phyloP scores from a whole-genome alignment of 2,113 vertebrate genomes.

The Tauraco erythrolophus region DNA sequence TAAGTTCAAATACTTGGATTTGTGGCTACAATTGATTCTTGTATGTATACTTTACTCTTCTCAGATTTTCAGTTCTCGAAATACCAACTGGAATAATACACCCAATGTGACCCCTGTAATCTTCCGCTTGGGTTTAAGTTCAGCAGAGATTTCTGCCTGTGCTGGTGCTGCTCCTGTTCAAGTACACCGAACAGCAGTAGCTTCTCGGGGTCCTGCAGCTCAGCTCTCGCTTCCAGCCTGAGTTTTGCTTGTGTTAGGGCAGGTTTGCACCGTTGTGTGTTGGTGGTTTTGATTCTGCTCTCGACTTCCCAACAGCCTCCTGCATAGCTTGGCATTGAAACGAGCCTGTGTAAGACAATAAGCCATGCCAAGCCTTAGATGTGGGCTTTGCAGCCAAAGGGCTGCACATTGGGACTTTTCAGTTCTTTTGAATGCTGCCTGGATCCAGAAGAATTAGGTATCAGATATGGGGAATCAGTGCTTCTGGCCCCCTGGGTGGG shows the following conservation, averaged over 20 bases:
- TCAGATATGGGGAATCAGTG: not conserved
- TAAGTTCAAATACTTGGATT: not conserved
- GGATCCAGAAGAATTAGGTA: not conserved
- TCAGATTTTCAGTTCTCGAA: not conserved
- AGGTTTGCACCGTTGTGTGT: not conserved
- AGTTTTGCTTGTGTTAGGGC: not conserved
- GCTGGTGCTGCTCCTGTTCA: not conserved
- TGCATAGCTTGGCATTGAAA: not conserved
- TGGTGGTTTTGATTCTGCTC: not conserved
- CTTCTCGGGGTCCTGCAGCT: not conserved
- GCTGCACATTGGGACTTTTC: not conserved
- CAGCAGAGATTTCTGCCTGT: not conserved
- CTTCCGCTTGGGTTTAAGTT: not conserved
- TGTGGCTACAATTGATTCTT: not conserved
- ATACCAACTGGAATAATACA: not conserved
- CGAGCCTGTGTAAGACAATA: not conserved
- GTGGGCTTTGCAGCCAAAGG: not conserved
- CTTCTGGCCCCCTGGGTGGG: not conserved
- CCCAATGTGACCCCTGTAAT: not conserved
- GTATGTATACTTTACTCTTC: not conserved
- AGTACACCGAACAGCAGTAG: rapidly evolving
- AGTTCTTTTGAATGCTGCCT: not conserved
- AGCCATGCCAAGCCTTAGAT: not conserved
- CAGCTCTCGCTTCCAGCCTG: not conserved
- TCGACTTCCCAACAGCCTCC: not conserved